Evolutionary conservation across 1,140 invertebrate species (phyloP).

Genomic region (Pseudomyrmex sp.): DNA sequence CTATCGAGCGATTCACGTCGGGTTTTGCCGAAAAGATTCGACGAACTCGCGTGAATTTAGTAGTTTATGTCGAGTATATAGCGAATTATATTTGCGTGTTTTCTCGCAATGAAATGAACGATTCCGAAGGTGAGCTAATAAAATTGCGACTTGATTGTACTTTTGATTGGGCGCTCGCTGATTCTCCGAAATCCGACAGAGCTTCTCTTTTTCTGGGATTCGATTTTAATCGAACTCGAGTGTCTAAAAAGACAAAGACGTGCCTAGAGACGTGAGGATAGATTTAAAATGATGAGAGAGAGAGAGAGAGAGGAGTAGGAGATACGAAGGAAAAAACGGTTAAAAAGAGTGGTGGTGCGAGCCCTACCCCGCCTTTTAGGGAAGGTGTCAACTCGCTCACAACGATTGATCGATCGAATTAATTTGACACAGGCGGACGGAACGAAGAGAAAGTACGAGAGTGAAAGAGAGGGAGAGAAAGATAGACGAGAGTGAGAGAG

Average conservation of each 20-base stretch:
- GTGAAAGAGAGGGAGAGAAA: slow-evolving; percentile 31
- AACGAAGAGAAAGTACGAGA: slow-evolving; percentile 12
- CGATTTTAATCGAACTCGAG: not conserved
- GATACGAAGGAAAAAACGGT: not conserved
- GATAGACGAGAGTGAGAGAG: slow-evolving; percentile 1
- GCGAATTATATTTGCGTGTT: not conserved
- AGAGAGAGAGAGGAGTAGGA: slow-evolving; percentile 6
- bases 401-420: slow-evolving; percentile 22
- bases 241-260: slow-evolving; percentile 3
- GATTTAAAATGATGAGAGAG: slow-evolving; percentile 5
- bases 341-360: slow-evolving; percentile 48
- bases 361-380: slow-evolving; percentile 39
- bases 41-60: not conserved
- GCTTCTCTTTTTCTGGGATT: slow-evolving; percentile 5
- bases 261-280: not conserved
- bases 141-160: not conserved
- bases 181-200: slow-evolving; percentile 14
- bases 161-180: not conserved
- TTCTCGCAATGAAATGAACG: not conserved
- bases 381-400: not conserved
- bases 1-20: slow-evolving; percentile 3
- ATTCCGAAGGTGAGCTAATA: slow-evolving; percentile 19
- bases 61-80: not conserved
- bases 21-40: not conserved
- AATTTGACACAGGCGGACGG: not conserved